A percentile compares a stretch with the other conserved stretches of the same genome.
These are phyloP conservation scores for Phoxinus dragarum DNA, from an alignment of 2,797 vertebrate species.

Conservation along the genomic window DNA sequence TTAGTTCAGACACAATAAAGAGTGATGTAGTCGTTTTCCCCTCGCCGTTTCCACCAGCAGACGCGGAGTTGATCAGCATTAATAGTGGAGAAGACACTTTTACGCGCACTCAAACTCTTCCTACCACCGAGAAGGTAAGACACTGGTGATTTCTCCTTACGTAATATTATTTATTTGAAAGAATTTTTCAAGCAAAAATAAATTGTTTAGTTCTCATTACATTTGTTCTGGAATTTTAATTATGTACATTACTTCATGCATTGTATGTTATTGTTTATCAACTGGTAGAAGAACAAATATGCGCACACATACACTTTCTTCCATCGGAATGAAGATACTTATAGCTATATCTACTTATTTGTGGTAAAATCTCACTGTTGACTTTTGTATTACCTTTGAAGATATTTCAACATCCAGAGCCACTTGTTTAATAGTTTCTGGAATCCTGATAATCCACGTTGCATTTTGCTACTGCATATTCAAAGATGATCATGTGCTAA, in stretches of 20 bases:
- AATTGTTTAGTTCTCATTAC: background rate
- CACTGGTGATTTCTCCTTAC: background rate
- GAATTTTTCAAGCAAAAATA: background rate
- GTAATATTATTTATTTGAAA: background rate
- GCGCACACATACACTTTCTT: background rate
- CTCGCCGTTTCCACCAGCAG: constrained; percentile 54
- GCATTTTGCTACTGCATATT: background rate
- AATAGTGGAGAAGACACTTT: constrained; percentile 53
- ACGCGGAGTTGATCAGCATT: constrained; percentile 62
- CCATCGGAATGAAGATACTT: background rate
- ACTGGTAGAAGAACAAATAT: background rate
- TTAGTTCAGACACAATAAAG: constrained; percentile 64
- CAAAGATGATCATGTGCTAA: background rate
- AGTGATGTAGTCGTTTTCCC: constrained; percentile 62
- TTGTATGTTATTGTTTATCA: background rate
- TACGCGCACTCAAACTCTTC: constrained; percentile 44
- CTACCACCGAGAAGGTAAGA: background rate
- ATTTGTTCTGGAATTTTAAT: background rate
- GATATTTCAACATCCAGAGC: background rate
- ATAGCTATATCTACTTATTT: background rate
- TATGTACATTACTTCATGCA: background rate
- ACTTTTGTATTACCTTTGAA: background rate
- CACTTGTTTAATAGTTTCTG: background rate
- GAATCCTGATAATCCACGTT: background rate
- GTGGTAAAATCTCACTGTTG: background rate